Conservation (phyloP, 1,140 invertebrate genomes). For the Babylonia areolata region DNA sequence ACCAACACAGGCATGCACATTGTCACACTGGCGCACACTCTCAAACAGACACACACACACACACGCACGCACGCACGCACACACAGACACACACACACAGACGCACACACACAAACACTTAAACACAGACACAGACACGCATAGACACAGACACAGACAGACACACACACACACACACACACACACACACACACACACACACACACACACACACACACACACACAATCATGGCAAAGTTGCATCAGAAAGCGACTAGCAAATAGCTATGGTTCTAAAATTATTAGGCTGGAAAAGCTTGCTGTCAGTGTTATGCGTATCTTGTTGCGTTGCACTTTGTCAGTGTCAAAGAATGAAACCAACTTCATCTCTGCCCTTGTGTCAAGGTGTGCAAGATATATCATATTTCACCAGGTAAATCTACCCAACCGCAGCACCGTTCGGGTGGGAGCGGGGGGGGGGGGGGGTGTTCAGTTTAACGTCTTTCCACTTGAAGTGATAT, state of each 20-base stretch:
- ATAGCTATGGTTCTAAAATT: neutral
- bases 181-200: slow-evolving; percentile 7
- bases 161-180: slow-evolving; percentile 11
- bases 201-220: neutral
- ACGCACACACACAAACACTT: neutral
- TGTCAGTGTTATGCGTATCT: too few species aligned
- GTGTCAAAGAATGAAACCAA: too few species aligned
- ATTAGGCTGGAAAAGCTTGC: too few species aligned
- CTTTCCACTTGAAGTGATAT: too few species aligned
- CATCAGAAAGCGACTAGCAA: too few species aligned
- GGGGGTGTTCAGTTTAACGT: too few species aligned
- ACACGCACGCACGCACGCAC: neutral
- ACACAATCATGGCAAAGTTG: neutral
- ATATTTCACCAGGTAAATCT: too few species aligned
- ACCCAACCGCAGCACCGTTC: too few species aligned
- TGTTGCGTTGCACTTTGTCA: too few species aligned
- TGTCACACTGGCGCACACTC: neutral
- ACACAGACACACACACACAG: neutral
- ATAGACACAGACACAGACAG: neutral
- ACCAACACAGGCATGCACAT: neutral
- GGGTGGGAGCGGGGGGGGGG: too few species aligned
- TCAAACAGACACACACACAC: neutral
- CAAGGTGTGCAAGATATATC: too few species aligned
- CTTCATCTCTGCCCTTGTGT: too few species aligned
- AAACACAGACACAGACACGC: neutral